A percentile compares a stretch with the other conserved stretches of the same genome.
Conservation (phyloP, 2,113 vertebrate species). For the Panurus biarmicus region DNA sequence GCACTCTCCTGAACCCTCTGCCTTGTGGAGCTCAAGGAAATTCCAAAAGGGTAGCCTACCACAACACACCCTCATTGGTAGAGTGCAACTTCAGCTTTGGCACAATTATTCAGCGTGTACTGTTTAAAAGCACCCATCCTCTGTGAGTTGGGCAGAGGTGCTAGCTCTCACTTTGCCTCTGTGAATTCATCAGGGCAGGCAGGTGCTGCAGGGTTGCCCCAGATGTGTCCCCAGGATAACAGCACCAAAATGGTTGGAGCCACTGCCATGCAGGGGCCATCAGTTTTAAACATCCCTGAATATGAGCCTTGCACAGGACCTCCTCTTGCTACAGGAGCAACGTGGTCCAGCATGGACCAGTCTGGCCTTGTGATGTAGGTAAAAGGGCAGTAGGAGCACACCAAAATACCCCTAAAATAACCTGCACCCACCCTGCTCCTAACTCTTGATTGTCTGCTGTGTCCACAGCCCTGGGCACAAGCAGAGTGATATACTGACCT, state of each 20-base stretch:
- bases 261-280: not conserved
- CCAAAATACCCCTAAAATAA: not conserved
- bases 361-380: not conserved
- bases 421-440: not conserved
- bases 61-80: not conserved
- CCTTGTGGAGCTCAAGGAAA: not conserved
- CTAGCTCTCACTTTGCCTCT: not conserved
- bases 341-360: not conserved
- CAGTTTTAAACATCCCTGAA: rapidly evolving
- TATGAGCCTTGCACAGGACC: not conserved
- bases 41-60: not conserved
- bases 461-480: not conserved
- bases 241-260: not conserved
- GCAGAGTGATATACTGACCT: rapidly evolving
- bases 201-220: rapidly evolving
- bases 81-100: not conserved
- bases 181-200: not conserved
- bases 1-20: not conserved
- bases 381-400: not conserved
- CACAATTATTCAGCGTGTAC: rapidly evolving
- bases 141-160: not conserved
- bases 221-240: not conserved
- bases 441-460: not conserved
- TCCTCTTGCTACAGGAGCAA: not conserved
- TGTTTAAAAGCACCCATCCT: not conserved